A percentile compares a stretch with the other conserved stretches of the same genome.
Conservation (phyloP, 2,113 vertebrate genomes). For the Psophia crepitans region DNA sequence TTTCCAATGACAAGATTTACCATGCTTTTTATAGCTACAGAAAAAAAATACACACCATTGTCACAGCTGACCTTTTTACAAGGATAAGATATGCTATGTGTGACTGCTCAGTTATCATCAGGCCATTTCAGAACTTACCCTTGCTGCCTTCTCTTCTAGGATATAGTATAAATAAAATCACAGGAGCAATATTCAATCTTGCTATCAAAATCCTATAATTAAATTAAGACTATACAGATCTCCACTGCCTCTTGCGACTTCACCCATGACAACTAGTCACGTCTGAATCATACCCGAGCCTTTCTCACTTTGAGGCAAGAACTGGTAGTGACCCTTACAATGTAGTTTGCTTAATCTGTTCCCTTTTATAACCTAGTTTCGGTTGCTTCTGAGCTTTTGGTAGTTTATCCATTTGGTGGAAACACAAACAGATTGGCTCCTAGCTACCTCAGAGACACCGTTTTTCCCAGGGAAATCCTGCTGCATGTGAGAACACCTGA, state of each 20-base stretch:
- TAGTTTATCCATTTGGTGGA: neutral
- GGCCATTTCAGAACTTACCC: neutral
- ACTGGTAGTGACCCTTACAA: neutral
- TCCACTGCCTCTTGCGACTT: neutral
- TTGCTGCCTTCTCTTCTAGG: neutral
- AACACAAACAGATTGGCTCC: neutral
- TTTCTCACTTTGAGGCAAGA: neutral
- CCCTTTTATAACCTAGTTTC: neutral
- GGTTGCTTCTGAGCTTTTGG: neutral
- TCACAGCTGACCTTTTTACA: neutral
- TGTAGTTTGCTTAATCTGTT: neutral
- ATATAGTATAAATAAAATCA: neutral
- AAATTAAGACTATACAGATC: neutral
- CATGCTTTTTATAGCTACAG: neutral
- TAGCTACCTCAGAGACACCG: neutral
- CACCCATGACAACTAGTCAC: neutral
- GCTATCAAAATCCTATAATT: neutral
- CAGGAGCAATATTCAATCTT: neutral
- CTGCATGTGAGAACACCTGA: neutral
- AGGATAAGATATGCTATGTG: neutral
- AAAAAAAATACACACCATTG: neutral
- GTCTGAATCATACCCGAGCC: neutral
- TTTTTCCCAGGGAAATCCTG: neutral
- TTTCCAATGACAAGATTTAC: neutral
- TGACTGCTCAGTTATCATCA: neutral